phyloP scores from a whole-genome alignment of 2,113 vertebrate genomes.

The Salminus brasiliensis region DNA sequence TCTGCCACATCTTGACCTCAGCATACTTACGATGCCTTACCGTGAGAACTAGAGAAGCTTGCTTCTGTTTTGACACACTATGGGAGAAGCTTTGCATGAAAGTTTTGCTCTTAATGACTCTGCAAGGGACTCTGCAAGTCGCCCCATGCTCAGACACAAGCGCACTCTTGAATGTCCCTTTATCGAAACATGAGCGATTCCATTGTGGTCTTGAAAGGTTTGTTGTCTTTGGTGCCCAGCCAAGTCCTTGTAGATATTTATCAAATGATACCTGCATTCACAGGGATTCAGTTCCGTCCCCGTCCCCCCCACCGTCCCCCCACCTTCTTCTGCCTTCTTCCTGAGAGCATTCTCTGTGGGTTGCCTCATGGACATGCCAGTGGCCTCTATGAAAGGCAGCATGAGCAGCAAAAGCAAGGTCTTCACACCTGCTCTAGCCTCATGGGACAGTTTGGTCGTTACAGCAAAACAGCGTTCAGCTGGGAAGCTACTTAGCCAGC shows the following conservation, averaged over 20 bases:
- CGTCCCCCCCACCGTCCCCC: neutral
- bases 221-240: constrained; percentile 48
- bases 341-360: constrained; percentile 29
- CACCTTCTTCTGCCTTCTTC: neutral
- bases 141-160: constrained; percentile 28
- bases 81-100: neutral
- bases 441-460: constrained; percentile 15
- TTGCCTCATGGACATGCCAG: constrained; percentile 19
- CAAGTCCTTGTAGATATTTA: constrained; percentile 41
- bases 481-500: neutral
- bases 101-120: constrained; percentile 21
- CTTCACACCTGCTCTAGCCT: constrained; percentile 46
- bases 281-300: constrained; percentile 41
- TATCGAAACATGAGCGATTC: constrained; percentile 40
- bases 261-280: constrained; percentile 49
- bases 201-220: constrained; percentile 37
- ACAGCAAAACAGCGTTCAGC: constrained; percentile 10
- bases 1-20: constrained; percentile 68
- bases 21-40: constrained; percentile 50
- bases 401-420: neutral
- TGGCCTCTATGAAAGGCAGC: neutral
- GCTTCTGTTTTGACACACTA: constrained; percentile 44
- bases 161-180: constrained; percentile 15
- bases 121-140: constrained; percentile 26
- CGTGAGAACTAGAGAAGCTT: constrained; percentile 37